Base-by-base conservation (phyloP, 1,140 invertebrate genomes). In the Trichoplusia ni region DNA sequence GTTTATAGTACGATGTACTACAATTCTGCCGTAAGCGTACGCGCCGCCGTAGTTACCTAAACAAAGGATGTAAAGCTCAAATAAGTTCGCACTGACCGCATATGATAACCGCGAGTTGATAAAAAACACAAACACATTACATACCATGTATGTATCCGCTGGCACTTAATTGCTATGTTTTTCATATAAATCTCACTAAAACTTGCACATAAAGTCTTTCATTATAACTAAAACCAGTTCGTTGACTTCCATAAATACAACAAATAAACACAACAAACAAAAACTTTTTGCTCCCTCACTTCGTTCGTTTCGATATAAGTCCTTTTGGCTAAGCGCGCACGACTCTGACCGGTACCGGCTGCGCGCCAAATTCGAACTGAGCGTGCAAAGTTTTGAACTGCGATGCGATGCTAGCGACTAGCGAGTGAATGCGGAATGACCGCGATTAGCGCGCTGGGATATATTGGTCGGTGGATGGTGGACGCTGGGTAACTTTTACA, bases 351-450 rank as follows among this genome's bases (percentile, higher is more conserved):
- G 73, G 75, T 76, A 70, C 71, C 66, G 77, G 78, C 69, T 67
- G 68, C 82, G 83, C 86, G 86, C 86, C 80, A 86, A 89, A 81
- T 89, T 89, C 79, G 77, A 89, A 89, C 80, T 84, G 79, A 59
- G 47, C 47, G 56, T 29, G 37, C 46, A 14, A 44, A 44, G 9
- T 37, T 23, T 18, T n/a, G 40, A 49, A 49, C 46, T 29, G 46
- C 46, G 56, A 53, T 29, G 64, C 56, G 47, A 35, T 33, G 54
- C 47, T 46, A 67, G 29, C 35, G 44, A 59, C 47, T 46, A 67
- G 29, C 35, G 44, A 59, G 38, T 60, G 58, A 67, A 67, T 67
- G 64, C 56, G 56, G 64, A 67, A 60, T 60, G 56, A 42, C 40
- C 38, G 54, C 54, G 54, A 58, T 58, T 56, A 56, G 51, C 51